Evolutionary conservation across 1,140 invertebrate genomes (phyloP).

Genomic region (Pogonomyrmex californicus): DNA sequence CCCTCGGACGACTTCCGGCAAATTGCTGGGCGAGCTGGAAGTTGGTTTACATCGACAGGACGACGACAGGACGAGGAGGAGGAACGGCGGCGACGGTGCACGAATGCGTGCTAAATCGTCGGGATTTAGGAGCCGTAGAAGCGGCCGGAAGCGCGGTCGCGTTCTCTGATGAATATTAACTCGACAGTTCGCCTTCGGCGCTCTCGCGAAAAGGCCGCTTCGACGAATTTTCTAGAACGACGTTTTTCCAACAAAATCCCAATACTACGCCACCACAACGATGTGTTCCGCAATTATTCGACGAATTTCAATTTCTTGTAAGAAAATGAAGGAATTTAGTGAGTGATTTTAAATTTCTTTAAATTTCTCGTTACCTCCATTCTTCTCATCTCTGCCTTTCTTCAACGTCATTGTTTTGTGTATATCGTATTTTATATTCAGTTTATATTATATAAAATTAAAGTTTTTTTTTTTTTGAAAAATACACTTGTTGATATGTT

Average conservation of each 20-base stretch:
- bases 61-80: constrained; percentile 1
- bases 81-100: constrained; percentile 27
- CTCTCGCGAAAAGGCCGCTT: constrained; percentile 4
- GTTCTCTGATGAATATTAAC: constrained; percentile 56
- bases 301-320: background rate
- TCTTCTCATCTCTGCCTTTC: background rate
- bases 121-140: constrained; percentile 33
- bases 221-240: constrained; percentile 45
- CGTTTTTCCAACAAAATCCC: constrained; percentile 12
- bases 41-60: constrained; percentile 44
- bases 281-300: constrained; percentile 2
- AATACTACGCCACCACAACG: background rate
- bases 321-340: background rate
- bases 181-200: constrained; percentile 36
- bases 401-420: background rate
- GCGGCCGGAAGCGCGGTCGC: constrained; percentile 44
- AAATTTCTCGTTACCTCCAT: background rate
- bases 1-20: constrained; percentile 41
- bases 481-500: too few species aligned
- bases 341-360: background rate
- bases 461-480: too few species aligned
- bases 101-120: constrained; percentile 62
- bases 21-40: constrained; percentile 47
- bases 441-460: too few species aligned
- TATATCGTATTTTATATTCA: background rate